phyloP scores from a whole-genome alignment of 1,140 invertebrate species.

The Nasonia giraulti region DNA sequence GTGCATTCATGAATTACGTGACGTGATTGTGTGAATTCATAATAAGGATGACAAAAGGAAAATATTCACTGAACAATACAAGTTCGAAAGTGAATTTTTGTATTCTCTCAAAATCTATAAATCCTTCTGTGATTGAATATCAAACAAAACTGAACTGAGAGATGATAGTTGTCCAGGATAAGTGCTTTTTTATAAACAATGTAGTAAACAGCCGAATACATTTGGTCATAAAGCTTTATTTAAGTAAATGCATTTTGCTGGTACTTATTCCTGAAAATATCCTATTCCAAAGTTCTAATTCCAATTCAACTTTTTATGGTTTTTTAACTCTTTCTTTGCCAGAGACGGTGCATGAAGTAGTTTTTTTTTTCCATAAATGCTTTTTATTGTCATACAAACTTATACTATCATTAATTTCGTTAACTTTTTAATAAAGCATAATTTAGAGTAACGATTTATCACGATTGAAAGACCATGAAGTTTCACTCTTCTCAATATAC shows the following conservation, averaged over 20 bases:
- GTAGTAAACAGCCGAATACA: slow-evolving; percentile 43
- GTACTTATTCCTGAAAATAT: slow-evolving; percentile 40
- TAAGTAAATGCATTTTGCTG: slow-evolving; percentile 50
- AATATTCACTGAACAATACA: background rate
- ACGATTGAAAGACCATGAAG: slow-evolving; percentile 28
- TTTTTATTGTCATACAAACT: slow-evolving; percentile 41
- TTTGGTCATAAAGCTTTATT: slow-evolving; percentile 53
- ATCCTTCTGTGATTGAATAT: slow-evolving; percentile 37
- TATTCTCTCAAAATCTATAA: slow-evolving; percentile 19
- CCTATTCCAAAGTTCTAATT: slow-evolving; percentile 1
- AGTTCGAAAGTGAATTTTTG: slow-evolving; percentile 6
- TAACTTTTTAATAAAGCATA: slow-evolving; percentile 38
- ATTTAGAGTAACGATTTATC: slow-evolving; percentile 22
- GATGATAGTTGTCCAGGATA: slow-evolving; percentile 15
- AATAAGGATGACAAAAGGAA: background rate
- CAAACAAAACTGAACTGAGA: slow-evolving; percentile 23
- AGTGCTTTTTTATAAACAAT: slow-evolving; percentile 41
- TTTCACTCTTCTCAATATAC: slow-evolving; percentile 8
- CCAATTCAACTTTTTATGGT: slow-evolving; percentile 24
- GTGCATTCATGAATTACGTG: slow-evolving; percentile 16
- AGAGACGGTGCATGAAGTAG: background rate
- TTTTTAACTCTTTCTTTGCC: background rate
- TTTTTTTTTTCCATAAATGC: slow-evolving; percentile 7
- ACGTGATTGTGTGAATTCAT: slow-evolving; percentile 18
- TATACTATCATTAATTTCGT: slow-evolving; percentile 32